Conservation (phyloP, 2,797 vertebrate species). For the Sebastes ruberrimus region DNA sequence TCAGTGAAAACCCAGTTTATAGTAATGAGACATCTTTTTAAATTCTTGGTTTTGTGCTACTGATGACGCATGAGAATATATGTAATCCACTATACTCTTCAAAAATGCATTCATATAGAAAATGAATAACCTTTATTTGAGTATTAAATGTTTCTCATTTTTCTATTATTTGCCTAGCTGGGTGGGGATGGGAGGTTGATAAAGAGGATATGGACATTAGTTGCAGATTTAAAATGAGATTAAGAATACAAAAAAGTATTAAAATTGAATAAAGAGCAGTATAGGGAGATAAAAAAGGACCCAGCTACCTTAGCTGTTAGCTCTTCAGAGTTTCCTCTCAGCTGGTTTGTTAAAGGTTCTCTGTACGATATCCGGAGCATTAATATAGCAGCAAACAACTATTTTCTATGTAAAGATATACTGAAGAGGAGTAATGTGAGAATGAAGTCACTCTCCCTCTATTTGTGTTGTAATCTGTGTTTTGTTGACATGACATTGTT, state of each 20-base stretch:
- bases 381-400: neutral
- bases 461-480: neutral
- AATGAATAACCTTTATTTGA: neutral
- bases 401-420: neutral
- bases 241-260: neutral
- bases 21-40: no score
- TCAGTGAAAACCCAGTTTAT: no score
- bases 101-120: neutral
- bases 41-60: neutral
- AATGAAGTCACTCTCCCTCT: neutral
- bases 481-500: neutral
- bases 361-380: neutral
- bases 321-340: neutral
- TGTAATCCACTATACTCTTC: neutral
- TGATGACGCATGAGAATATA: neutral
- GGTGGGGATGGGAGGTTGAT: neutral
- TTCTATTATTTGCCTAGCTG: neutral
- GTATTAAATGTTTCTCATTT: neutral
- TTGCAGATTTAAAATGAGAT: neutral
- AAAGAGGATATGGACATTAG: neutral
- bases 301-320: neutral
- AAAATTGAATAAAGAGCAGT: neutral
- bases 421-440: neutral
- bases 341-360: neutral
- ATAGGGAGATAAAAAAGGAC: neutral